A percentile compares a stretch with the other conserved stretches of the same genome.
phyloP scores from a whole-genome alignment of 2,888 invertebrate genomes.

The Nineta flava region DNA sequence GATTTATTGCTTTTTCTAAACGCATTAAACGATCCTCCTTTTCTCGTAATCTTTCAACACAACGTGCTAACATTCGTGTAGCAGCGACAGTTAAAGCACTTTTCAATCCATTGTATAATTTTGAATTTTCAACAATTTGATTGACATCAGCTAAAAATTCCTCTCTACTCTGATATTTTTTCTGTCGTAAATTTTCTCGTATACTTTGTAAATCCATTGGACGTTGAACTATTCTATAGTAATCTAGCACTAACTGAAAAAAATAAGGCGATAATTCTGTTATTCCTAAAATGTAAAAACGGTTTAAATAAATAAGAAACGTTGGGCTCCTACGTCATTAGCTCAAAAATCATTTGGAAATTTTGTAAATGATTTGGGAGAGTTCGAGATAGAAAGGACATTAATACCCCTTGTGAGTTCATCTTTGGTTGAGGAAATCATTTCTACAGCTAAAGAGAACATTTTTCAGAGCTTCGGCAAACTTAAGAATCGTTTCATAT shows the following conservation, averaged over 20 bases:
- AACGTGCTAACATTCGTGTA: constrained; percentile 73
- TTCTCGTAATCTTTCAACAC: constrained; percentile 74
- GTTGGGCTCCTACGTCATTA: too few species aligned
- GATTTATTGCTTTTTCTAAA: constrained; percentile 96
- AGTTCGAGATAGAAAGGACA: too few species aligned
- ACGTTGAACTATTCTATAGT: constrained; percentile 75
- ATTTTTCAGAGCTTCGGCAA: too few species aligned
- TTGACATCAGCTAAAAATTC: constrained; percentile 90
- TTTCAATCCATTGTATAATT: constrained; percentile 76
- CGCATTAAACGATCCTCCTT: constrained; percentile 91
- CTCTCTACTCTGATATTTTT: constrained; percentile 88
- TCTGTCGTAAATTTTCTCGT: constrained; percentile 72
- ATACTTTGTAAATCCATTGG: constrained; percentile 98
- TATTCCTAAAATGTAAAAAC: constrained; percentile 1
- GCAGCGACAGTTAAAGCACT: constrained; percentile 76
- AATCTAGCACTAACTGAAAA: constrained; percentile 71
- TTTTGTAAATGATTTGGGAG: too few species aligned
- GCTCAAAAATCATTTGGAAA: too few species aligned
- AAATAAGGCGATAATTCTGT: constrained; percentile 2
- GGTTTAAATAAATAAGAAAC: too few species aligned
- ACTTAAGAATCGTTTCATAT: too few species aligned
- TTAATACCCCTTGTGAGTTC: too few species aligned
- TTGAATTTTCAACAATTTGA: constrained; percentile 91
- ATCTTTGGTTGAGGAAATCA: too few species aligned
- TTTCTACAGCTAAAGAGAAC: too few species aligned